phyloP scores from a whole-genome alignment of 2,113 vertebrate species.

The Entomyzon cyanotis region DNA sequence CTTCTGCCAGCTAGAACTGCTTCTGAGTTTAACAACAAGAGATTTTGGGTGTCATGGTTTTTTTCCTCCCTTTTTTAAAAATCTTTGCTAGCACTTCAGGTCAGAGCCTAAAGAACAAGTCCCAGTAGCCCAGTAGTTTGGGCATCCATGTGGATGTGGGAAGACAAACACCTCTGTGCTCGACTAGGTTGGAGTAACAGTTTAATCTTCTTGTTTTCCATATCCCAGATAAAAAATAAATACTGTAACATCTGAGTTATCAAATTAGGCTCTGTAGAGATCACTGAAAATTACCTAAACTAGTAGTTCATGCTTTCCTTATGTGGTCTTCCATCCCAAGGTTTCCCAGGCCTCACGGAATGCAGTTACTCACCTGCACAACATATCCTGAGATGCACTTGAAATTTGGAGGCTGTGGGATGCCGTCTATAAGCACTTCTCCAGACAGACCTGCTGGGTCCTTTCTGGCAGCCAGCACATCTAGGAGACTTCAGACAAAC shows the following conservation, averaged over 20 bases:
- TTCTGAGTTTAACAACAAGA: conserved; percentile 12
- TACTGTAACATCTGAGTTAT: not conserved
- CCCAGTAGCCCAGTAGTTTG: not conserved
- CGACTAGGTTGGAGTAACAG: not conserved
- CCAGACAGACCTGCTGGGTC: conserved; percentile 76
- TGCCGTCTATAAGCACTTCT: conserved; percentile 62
- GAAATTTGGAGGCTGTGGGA: conserved; percentile 50
- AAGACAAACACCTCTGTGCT: not conserved
- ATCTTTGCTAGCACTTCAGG: not conserved
- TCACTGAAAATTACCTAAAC: not conserved
- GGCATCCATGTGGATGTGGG: not conserved
- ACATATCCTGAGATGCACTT: conserved; percentile 67
- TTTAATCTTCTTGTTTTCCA: not conserved
- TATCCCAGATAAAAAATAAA: not conserved
- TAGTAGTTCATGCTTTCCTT: not conserved
- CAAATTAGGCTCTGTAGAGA: not conserved
- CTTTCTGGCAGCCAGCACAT: conserved; percentile 82
- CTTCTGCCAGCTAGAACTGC: not conserved
- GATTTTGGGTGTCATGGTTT: not conserved
- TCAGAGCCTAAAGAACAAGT: not conserved
- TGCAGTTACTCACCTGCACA: conserved; percentile 51
- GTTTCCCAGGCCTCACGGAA: not conserved
- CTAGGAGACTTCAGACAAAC: conserved; percentile 77
- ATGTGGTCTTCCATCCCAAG: not conserved
- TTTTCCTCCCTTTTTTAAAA: not conserved